A percentile compares a stretch with the other conserved stretches of the same genome.
phyloP scores from a whole-genome alignment of 2,888 invertebrate genomes.

The Catocala sponsa region DNA sequence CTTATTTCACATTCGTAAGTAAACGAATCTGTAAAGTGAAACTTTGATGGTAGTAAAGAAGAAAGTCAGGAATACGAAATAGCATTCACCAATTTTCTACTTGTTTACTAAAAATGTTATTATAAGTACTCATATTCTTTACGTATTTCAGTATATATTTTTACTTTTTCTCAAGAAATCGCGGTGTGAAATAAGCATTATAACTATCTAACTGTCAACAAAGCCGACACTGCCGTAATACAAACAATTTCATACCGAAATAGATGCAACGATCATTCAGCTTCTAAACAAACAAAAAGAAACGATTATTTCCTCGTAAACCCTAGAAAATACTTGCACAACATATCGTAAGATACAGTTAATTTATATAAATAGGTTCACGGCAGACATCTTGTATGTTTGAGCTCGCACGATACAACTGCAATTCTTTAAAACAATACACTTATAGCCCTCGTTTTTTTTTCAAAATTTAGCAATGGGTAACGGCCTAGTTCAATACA shows the following conservation, averaged over 20 bases:
- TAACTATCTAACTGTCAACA: constrained; percentile 33
- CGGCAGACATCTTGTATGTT: too few relatives aligned
- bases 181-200: constrained; percentile 31
- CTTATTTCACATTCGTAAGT: constrained; percentile 29
- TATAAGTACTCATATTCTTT: too few relatives aligned
- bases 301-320: background rate
- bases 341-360: background rate
- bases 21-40: background rate
- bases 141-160: too few relatives aligned
- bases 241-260: constrained; percentile 82
- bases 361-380: too few relatives aligned
- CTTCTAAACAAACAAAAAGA: constrained; percentile 24
- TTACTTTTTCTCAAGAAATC: background rate
- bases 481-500: too few relatives aligned
- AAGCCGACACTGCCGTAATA: constrained; percentile 71
- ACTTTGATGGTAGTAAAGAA: constrained; percentile 1
- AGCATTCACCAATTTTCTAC: constrained; percentile 25
- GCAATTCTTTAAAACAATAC: too few relatives aligned
- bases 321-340: background rate
- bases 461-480: too few relatives aligned
- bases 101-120: background rate
- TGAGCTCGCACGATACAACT: too few relatives aligned
- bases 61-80: constrained; percentile 19
- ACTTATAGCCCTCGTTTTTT: too few relatives aligned
- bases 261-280: constrained; percentile 78